Evolutionary conservation across 2,888 invertebrate genomes (phyloP), one percentile per base, ranked within the genome.

Genomic region (Clitarchus hookeri): DNA sequence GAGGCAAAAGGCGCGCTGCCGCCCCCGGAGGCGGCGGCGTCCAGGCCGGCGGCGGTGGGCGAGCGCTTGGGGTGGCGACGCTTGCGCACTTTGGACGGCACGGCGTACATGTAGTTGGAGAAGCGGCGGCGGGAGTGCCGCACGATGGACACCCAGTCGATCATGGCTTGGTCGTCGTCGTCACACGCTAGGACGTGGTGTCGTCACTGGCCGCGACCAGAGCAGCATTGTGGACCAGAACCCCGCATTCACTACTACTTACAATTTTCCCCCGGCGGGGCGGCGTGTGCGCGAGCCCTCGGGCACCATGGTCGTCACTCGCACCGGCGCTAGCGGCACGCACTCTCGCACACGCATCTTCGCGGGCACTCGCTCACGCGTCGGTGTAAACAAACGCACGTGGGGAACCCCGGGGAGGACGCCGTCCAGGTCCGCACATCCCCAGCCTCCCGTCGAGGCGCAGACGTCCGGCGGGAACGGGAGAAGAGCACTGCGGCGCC

Each of bases 141-240:
- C 88, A 95, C 95, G 89, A 96, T 95, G 88, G 95, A 95, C 88
- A 95, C 95, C 95, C 95, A 95, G 92, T 95, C 95, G 90, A 96
- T 95, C 95, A 95, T 96, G 44, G 86, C 84, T 54, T 26, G 48
- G 82, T 65, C 85, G 79, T 23, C 48, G 65, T 65, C 65, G 65
- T 23, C 53, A 36, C 36, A 36, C 1, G 36, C 36, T 36, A 36
- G 36, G 36, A 36, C 36, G 36, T 36, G 80, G 27, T 6, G 80
- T n/a, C 16, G 36, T 27, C 27, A 80, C 80, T 16, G n/a, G 27
- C 80, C n/a, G 80, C 80, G 9, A 80, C 0, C 0, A 19, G 19
- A 36, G 36, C 27, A n/a, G 80, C 16, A 6, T 23, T n/a, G 27
- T 36, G 19, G 16, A 16, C 80, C 80, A 80, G 26, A 26, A 25